Percentiles rank a stretch among this genome's conserved stretches.
These are phyloP conservation scores for Pseudorhiza aurosa DNA, from an alignment of 30 jellyfish, hydroid and myxozoan species.

Conservation along the genomic window DNA sequence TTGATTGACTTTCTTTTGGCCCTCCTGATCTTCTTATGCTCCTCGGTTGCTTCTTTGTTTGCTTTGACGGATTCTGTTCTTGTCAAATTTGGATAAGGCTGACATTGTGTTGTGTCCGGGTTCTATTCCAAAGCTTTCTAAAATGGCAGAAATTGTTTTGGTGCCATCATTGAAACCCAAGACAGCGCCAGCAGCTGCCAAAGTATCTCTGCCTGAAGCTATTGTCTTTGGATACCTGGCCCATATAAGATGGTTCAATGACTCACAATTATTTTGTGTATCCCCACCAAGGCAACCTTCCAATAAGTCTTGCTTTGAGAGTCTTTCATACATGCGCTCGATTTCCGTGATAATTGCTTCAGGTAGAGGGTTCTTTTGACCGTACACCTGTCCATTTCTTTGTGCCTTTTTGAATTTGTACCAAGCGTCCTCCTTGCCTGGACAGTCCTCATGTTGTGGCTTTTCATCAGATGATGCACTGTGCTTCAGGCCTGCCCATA, in stretches of 20 bases:
- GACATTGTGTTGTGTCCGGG: background rate
- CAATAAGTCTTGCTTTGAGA: background rate
- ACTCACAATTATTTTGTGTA: no score
- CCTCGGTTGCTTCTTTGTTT: background rate
- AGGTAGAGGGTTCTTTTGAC: no score
- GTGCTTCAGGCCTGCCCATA: conserved; percentile 15
- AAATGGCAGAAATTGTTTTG: background rate
- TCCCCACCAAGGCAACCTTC: conserved; percentile 48
- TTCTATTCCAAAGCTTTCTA: background rate
- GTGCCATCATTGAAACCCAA: background rate
- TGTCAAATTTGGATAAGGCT: no score
- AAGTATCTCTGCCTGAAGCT: conserved; percentile 29
- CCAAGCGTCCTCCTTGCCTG: conserved; percentile 7
- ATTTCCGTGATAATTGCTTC: conserved; percentile 21
- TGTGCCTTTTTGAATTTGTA: conserved; percentile 39
- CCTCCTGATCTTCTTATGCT: background rate
- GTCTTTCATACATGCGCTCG: conserved; percentile 24
- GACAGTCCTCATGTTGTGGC: conserved; percentile 7
- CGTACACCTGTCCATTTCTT: no score
- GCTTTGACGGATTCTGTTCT: background rate
- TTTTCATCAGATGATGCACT: background rate
- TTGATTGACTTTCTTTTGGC: background rate
- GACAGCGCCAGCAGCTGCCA: conserved; percentile 46
- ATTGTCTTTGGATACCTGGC: conserved; percentile 33
- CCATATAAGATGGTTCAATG: conserved; percentile 41